Base-by-base conservation (phyloP, 2,797 vertebrate species). In the Lagorchestes hirsutus region DNA sequence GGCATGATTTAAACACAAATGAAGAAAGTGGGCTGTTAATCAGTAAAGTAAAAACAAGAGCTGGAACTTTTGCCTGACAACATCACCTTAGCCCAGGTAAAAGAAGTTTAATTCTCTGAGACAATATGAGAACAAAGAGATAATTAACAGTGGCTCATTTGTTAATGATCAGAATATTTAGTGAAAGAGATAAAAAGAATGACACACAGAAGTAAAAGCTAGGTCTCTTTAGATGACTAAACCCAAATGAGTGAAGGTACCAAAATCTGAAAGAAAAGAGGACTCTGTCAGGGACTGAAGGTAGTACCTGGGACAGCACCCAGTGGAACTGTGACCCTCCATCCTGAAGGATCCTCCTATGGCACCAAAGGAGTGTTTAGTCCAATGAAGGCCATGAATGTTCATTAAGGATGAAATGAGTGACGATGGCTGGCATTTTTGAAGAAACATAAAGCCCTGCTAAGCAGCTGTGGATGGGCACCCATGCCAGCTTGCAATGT, bases 341-440 rank as follows among this genome's bases (percentile, higher is more conserved):
- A 96, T 18, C 0, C 0, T 90, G 96, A 98, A 0, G 92, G 91
- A 34, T 92, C 96, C 40, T 87, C 74, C 96, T 93, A 55, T 58
- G 50, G 87, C 94, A 97, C 97, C 93, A 92, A 92, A 97, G 97
- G 56, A 97, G 94, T 97, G 91, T 95, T 28, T 82, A 95, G 95
- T 93, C 55, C 92, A 59, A 93, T 95, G 55, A 31, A 96, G 97
- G 94, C 13, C 0, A 94, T 93, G 52, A 87, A 56, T 12, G 58
- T 96, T 93, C 97, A 97, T 98, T 98, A 98, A 97, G 90, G 29
- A 98, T 98, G 98, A 98, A 98, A 98, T 98, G 98, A 98, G 98
- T 98, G 97, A 98, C 98, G 98, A 98, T 0, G 96, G 98, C 98
- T 97, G 90, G 97, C 96, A 98, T 98, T 87, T 98, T 96, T 92